Evolutionary conservation across 92 coral and sea anemone genomes (phyloP), one percentile per base, ranked within the genome.

Genomic region (Phymanthus crucifer): DNA sequence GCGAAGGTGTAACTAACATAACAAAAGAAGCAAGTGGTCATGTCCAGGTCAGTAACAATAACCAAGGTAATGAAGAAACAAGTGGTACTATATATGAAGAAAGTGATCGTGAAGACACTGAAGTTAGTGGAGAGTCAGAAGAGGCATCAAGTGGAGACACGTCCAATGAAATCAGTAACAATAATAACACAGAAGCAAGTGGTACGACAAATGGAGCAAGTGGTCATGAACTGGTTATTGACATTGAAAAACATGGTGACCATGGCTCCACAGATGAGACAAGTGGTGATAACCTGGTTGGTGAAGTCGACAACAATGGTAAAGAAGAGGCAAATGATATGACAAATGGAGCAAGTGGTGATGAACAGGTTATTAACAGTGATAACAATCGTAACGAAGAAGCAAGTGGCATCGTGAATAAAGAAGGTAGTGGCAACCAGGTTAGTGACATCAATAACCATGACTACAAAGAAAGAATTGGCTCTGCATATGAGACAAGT

Each of bases 371-470:
- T 4, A 64, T 2, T 24, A 64, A 64, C 35, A 64, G 3, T 2
- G 23, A 64, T 24, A 64, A 64, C 13, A 7, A 65, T 10, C 16
- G 70, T 65, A 4, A 18, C 34, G 31, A 65, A 1, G 70, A 24
- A 26, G 70, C 17, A 76, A 58, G n/a, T 48, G 17, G n/a, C 57
- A 29, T 82, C 83, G 45, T 32, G 35, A 46, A 79, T 16, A 38
- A 84, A 71, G 43, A 76, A 88, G 14, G 73, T 54, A 45, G 10
- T 74, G 67, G 82, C 84, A 72, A 73, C 66, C 37, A 21, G 6
- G n/a, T 17, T 19, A 48, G 23, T 16, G 40, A 18, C 2, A 33
- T 21, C 26, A 7, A 52, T 18, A 52, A 18, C 24, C 61, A 52
- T 18, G 26, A 19, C 21, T 18, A 52, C 61, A 19, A 52, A 52